These are phyloP conservation scores for Mactromeris polynyma DNA, from an alignment of 2,888 invertebrate genomes.

Conservation along the genomic window DNA sequence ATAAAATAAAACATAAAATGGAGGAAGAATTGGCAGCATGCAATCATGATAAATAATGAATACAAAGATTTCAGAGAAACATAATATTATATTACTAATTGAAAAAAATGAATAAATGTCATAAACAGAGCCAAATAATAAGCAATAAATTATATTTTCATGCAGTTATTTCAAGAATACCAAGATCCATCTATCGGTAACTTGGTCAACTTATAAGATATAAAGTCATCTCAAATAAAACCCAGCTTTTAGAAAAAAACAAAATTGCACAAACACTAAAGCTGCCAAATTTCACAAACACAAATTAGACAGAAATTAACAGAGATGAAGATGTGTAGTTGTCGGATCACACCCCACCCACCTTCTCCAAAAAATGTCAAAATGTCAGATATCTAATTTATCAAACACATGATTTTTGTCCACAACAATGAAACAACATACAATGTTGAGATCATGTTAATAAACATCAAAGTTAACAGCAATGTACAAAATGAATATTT, in stretches of 20 bases:
- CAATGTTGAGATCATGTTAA: background rate
- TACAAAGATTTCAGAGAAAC: background rate
- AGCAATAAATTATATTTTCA: background rate
- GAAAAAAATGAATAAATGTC: background rate
- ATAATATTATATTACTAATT: conserved; percentile 5
- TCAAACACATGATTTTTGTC: background rate
- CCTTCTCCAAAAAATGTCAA: background rate
- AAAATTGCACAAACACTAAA: conserved; percentile 10
- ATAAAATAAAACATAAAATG: background rate
- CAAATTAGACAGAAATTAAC: background rate
- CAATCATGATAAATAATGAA: background rate
- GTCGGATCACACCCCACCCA: background rate
- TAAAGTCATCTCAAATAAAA: background rate
- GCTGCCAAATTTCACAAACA: conserved; percentile 6
- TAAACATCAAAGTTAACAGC: background rate
- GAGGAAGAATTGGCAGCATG: background rate
- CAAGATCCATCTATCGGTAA: background rate
- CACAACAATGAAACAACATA: background rate
- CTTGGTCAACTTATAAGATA: background rate
- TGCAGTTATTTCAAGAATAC: background rate
- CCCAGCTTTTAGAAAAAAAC: background rate
- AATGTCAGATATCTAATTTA: background rate
- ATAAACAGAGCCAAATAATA: conserved; percentile 2
- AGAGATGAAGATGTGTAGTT: background rate
- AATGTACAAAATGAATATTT: background rate